phyloP scores from a whole-genome alignment of 2,113 vertebrate species.

The Tor tambroides region DNA sequence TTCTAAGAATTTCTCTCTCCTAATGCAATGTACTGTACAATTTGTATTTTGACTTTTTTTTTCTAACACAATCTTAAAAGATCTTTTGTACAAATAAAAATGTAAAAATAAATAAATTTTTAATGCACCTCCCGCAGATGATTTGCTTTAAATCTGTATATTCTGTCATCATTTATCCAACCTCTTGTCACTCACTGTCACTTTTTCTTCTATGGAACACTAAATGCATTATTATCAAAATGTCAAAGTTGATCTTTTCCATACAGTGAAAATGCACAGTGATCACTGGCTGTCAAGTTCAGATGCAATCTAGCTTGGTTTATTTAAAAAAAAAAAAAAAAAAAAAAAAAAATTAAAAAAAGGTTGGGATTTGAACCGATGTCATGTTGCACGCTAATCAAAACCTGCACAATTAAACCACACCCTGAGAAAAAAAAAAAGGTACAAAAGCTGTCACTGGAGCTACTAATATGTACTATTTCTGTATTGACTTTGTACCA shows the following conservation, averaged over 20 bases:
- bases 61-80: neutral
- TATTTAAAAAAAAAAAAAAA: neutral
- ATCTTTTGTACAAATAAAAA: neutral
- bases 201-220: neutral
- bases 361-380: neutral
- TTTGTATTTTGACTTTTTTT: neutral
- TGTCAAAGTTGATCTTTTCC: neutral
- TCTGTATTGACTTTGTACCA: no score
- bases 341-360: neutral
- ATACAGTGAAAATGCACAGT: neutral
- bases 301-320: neutral
- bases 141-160: neutral
- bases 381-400: neutral
- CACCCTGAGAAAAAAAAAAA: neutral
- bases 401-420: neutral
- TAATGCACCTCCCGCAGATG: neutral
- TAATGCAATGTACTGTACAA: neutral
- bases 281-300: neutral
- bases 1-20: neutral
- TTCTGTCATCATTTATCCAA: neutral
- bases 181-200: neutral
- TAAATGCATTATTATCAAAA: neutral
- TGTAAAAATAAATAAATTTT: neutral
- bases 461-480: neutral
- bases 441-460: neutral